Base-by-base conservation (phyloP, 2,797 vertebrate species). In the Eidolon dupreanum region DNA sequence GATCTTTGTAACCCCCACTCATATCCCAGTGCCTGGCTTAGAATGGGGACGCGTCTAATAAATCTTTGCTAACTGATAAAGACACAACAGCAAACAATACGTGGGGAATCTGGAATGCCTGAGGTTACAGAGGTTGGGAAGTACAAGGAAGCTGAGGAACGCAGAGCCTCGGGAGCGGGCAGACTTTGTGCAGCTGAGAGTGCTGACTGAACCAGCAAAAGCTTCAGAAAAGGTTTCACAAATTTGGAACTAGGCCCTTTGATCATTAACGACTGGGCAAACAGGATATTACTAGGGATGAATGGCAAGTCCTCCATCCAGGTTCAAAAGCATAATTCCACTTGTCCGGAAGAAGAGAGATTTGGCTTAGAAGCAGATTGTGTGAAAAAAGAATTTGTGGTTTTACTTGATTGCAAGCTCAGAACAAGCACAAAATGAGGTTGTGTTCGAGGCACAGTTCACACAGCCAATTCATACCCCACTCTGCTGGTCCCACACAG, bases 101-200 rank as follows among this genome's bases (percentile, higher is more conserved):
- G 2, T 13, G 15, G 53, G 43, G 36, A 68, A 13, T 71, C 57
- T 5, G 0, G 28, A 59, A 11, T 17, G 51, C 41, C 59, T 33
- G 22, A 85, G 36, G 73, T 65, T 63, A 83, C 46, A 77, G 51
- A 66, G 6, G 20, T 59, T 33, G 71, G 49, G 43, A 49, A 78
- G 26, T 19, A 22, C 55, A 74, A 75, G 12, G 65, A 92, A 89
- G 87, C 89, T 28, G 86, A 96, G 90, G 33, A 88, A 53, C 3
- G 3, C 77, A 74, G 28, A 82, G 13, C 46, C 46, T 83, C 49
- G 1, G 78, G 74, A 85, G 0, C 2, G 1, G 3, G 19, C 10
- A 94, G 24, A n/a, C 1, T 68, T 73, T 87, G 55, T 84, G 68
- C 71, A 68, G 4, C 79, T 75, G 8, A 36, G 66, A 74, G 68